Conservation (phyloP, 2,113 vertebrate genomes). For the Uropsilus gracilis region DNA sequence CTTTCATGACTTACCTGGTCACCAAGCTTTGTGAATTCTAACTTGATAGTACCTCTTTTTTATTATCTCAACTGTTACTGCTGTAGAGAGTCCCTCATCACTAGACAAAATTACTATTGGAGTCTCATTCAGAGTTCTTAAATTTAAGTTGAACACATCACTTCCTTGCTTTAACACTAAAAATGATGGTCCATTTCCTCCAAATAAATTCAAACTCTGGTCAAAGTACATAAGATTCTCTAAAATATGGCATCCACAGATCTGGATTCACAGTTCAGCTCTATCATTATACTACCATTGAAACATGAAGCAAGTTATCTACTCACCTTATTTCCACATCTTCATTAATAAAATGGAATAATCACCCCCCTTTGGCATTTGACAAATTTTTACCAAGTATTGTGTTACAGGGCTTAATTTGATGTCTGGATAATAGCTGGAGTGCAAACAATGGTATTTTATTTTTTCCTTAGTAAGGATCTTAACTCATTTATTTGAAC, state of each 20-base stretch:
- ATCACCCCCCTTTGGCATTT: background rate
- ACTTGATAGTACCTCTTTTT: background rate
- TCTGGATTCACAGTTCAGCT: background rate
- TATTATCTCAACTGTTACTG: background rate
- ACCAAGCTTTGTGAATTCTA: background rate
- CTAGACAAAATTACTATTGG: background rate
- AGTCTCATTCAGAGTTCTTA: background rate
- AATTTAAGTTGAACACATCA: background rate
- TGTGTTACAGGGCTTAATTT: background rate
- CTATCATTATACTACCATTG: background rate
- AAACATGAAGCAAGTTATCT: background rate
- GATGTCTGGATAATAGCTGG: background rate
- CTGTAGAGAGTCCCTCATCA: background rate
- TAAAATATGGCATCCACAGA: background rate
- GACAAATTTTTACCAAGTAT: background rate
- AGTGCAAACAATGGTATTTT: background rate
- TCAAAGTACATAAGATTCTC: background rate
- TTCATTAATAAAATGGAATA: constrained; percentile 12
- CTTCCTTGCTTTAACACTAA: background rate
- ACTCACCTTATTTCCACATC: background rate
- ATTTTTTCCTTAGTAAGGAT: constrained; percentile 5
- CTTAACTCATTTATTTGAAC: background rate
- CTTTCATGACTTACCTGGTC: background rate
- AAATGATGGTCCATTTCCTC: background rate
- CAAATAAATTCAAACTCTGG: background rate